phyloP scores from a whole-genome alignment of 23 tunicate genomes.

The Botrylloides violaceus region DNA sequence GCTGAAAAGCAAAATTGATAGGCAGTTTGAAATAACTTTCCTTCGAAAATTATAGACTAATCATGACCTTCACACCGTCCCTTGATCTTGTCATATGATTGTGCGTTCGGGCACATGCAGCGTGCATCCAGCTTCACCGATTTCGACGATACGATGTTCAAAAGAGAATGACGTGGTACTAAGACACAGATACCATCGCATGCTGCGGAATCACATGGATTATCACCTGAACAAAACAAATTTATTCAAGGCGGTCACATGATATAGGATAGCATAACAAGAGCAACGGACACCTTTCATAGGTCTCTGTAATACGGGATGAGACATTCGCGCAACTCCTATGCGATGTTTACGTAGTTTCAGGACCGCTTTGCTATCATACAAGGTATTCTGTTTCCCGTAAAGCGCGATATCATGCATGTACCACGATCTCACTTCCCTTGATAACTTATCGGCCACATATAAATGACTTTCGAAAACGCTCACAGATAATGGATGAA shows the following conservation, averaged over 20 bases:
- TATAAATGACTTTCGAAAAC: slow-evolving; percentile 7
- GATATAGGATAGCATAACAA: not conserved
- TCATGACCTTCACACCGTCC: no score
- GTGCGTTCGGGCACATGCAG: not conserved
- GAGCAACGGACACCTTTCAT: not conserved
- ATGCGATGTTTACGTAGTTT: not conserved
- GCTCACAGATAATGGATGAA: slow-evolving; percentile 2
- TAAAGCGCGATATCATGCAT: not conserved
- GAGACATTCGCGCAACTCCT: slow-evolving; percentile 1
- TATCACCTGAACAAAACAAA: not conserved
- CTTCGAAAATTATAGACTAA: no score
- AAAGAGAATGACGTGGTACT: not conserved
- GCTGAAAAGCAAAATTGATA: no score
- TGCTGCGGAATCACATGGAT: not conserved
- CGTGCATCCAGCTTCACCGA: not conserved
- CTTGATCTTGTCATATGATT: not conserved
- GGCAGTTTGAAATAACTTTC: no score
- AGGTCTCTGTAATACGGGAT: slow-evolving; percentile 22
- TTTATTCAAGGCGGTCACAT: not conserved
- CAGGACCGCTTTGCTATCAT: slow-evolving; percentile 5
- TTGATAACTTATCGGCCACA: slow-evolving; percentile 5
- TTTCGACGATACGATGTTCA: not conserved
- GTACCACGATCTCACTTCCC: slow-evolving; percentile 20
- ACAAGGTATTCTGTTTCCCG: slow-evolving; percentile 1
- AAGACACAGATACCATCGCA: slow-evolving; percentile 2